Conservation (phyloP, 1,140 invertebrate species). For the Drosophila santomea region DNA sequence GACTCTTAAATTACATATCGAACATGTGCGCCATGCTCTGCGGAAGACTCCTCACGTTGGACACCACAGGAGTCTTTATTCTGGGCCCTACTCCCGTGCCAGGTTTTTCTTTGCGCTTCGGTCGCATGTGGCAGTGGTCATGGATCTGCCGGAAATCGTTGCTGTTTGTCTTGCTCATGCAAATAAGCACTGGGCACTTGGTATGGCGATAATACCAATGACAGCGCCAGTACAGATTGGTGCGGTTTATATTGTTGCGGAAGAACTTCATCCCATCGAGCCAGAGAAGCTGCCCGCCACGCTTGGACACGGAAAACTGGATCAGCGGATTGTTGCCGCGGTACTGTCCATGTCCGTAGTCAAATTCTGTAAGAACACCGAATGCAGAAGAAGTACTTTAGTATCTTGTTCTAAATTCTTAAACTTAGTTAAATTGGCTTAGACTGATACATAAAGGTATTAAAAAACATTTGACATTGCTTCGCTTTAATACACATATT, state of each 20-base stretch:
- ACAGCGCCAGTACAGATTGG: slow-evolving; percentile 82
- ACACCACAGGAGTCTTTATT: slow-evolving; percentile 14
- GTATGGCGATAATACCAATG: slow-evolving; percentile 82
- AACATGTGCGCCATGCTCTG: slow-evolving; percentile 50
- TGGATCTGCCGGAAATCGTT: slow-evolving; percentile 81
- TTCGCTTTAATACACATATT: slow-evolving; percentile 63
- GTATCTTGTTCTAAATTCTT: background rate
- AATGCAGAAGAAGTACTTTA: slow-evolving; percentile 14
- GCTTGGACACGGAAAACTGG: slow-evolving; percentile 77
- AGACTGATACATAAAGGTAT: slow-evolving; percentile 4
- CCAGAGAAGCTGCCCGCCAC: slow-evolving; percentile 78
- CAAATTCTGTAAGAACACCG: slow-evolving; percentile 29
- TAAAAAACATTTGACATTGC: slow-evolving; percentile 36
- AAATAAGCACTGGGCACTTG: slow-evolving; percentile 79
- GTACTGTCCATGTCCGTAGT: slow-evolving; percentile 60
- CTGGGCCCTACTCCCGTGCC: background rate
- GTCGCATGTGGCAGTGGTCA: slow-evolving; percentile 69
- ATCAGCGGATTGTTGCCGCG: slow-evolving; percentile 69
- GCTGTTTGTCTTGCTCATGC: slow-evolving; percentile 76
- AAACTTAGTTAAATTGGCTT: no score
- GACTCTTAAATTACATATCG: slow-evolving; percentile 62
- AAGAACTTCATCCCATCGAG: slow-evolving; percentile 81
- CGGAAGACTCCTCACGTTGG: slow-evolving; percentile 30
- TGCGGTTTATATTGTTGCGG: slow-evolving; percentile 80
- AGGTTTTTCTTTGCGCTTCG: slow-evolving; percentile 43